Conservation (phyloP, 2,797 vertebrate genomes). For the Gambusia yucatana region DNA sequence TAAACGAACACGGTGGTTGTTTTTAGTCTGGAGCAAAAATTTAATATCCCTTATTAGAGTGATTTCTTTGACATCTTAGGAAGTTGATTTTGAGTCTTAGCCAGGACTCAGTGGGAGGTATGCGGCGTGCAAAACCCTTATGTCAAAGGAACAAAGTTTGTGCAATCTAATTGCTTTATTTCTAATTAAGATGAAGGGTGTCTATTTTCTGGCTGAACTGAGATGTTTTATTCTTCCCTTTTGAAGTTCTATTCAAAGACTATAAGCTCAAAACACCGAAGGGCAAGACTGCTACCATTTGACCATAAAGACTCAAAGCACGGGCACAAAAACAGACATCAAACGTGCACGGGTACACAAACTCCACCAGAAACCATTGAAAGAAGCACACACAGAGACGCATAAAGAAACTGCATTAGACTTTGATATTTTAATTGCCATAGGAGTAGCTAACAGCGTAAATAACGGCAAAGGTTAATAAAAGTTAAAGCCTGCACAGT, state of each 20-base stretch:
- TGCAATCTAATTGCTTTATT: slow-evolving; percentile 71
- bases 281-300: slow-evolving; percentile 60
- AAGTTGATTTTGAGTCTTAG: slow-evolving; percentile 38
- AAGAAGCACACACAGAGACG: slow-evolving; percentile 7
- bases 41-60: slow-evolving; percentile 32
- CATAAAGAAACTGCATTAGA: slow-evolving; percentile 17
- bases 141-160: slow-evolving; percentile 36
- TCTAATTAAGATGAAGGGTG: slow-evolving; percentile 78
- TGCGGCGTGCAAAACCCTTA: slow-evolving; percentile 33
- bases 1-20: slow-evolving; percentile 18
- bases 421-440: slow-evolving; percentile 30
- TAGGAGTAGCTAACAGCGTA: slow-evolving; percentile 12
- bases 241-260: slow-evolving; percentile 79
- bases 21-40: slow-evolving; percentile 7
- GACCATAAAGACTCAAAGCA: slow-evolving; percentile 57
- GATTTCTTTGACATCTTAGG: slow-evolving; percentile 32
- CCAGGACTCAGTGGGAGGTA: slow-evolving; percentile 41
- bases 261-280: slow-evolving; percentile 48
- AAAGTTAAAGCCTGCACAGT: slow-evolving; percentile 22
- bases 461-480: slow-evolving; percentile 34
- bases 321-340: slow-evolving; percentile 38
- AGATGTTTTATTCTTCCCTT: slow-evolving; percentile 58
- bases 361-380: slow-evolving; percentile 3
- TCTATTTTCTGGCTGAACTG: slow-evolving; percentile 65
- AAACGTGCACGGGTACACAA: slow-evolving; percentile 44